phyloP scores from a whole-genome alignment of 2,888 invertebrate species.

The Noctua janthe region DNA sequence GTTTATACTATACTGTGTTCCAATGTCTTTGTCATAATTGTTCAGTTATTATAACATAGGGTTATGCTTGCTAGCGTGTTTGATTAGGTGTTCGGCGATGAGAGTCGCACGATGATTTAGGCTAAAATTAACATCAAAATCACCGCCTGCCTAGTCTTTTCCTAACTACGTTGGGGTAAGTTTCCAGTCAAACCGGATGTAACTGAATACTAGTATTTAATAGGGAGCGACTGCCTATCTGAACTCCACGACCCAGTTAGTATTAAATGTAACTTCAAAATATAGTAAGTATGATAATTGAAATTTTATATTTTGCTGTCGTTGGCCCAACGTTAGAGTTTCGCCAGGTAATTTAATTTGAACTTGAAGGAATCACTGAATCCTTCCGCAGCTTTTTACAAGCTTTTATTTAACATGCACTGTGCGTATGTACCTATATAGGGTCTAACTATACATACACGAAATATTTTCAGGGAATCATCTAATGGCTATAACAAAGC shows the following conservation, averaged over 20 bases:
- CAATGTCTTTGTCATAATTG: slow-evolving; percentile 25
- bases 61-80: neutral
- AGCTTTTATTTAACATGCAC: too few species aligned
- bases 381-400: neutral
- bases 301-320: too few species aligned
- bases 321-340: neutral
- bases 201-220: neutral
- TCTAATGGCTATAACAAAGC: too few species aligned
- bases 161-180: neutral
- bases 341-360: neutral
- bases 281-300: neutral
- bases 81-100: neutral
- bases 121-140: neutral
- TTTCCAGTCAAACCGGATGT: neutral
- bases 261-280: neutral
- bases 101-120: neutral
- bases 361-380: neutral
- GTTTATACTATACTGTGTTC: slow-evolving; percentile 44
- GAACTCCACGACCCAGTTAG: neutral
- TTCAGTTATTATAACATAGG: slow-evolving; percentile 7
- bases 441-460: too few species aligned
- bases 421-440: too few species aligned
- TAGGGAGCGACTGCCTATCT: neutral
- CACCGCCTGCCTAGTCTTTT: neutral
- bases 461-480: too few species aligned